Conservation (phyloP, 2,113 vertebrate genomes). For the Ictalurus punctatus region DNA sequence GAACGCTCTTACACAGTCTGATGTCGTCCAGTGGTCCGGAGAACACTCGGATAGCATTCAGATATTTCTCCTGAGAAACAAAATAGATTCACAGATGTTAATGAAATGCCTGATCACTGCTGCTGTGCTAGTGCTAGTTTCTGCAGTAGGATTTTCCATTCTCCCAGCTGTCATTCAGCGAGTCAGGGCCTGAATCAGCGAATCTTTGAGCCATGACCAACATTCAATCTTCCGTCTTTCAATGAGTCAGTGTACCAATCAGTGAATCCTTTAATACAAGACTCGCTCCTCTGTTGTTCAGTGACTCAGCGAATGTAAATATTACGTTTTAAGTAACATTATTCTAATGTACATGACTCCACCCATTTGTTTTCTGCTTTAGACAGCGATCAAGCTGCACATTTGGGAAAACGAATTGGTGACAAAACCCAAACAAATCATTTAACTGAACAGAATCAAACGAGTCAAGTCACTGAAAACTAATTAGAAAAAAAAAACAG, state of each 20-base stretch:
- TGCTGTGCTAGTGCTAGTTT: not conserved
- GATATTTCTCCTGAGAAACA: constrained; percentile 63
- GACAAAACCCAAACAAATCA: not conserved
- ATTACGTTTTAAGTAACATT: too few species aligned
- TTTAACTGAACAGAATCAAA: not conserved
- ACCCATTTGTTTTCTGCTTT: not conserved
- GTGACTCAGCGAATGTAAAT: not conserved
- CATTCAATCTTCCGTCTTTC: not conserved
- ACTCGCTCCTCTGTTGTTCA: not conserved
- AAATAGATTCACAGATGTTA: not conserved
- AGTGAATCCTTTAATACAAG: not conserved
- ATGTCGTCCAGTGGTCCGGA: constrained; percentile 72
- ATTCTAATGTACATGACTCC: not conserved
- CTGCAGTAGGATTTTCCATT: not conserved
- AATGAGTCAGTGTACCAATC: not conserved
- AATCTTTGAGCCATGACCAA: not conserved
- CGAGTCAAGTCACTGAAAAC: constrained; percentile 5
- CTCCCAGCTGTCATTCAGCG: not conserved
- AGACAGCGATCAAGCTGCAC: not conserved
- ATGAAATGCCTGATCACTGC: not conserved
- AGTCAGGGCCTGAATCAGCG: not conserved
- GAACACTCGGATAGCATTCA: constrained; percentile 71
- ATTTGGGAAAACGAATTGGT: not conserved
- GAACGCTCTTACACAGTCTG: constrained; percentile 63
- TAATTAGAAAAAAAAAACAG: too few species aligned